Base-by-base conservation (phyloP, 2,888 invertebrate genomes). In the Tinea pellionella region DNA sequence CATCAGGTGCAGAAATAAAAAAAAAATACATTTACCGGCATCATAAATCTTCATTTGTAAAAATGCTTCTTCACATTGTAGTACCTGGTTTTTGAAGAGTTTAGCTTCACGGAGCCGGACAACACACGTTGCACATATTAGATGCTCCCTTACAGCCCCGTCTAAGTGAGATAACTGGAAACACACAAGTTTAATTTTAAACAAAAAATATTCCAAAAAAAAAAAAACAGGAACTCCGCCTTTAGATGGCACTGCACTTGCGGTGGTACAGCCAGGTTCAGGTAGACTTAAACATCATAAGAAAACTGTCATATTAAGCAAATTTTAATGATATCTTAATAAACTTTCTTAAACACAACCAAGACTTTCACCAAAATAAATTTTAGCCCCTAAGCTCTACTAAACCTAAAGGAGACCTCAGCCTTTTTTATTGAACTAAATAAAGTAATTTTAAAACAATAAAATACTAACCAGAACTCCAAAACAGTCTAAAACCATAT, bases 401-500 rank as follows among this genome's bases (percentile, higher is more conserved):
- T n/a, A n/a, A n/a, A n/a, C n/a, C n/a, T n/a, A n/a, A n/a, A n/a
- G n/a, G n/a, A n/a, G n/a, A n/a, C n/a, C n/a, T n/a, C n/a, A n/a
- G n/a, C n/a, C n/a, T n/a, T n/a, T n/a, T n/a, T n/a, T n/a, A n/a
- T n/a, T n/a, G n/a, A n/a, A n/a, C n/a, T n/a, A n/a, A n/a, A n/a
- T n/a, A n/a, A n/a, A n/a, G n/a, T n/a, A n/a, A n/a, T n/a, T n/a
- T n/a, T n/a, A n/a, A n/a, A n/a, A n/a, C n/a, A n/a, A n/a, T n/a
- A n/a, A 15, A 47, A 47, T 57, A 69, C 77, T 71, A 67, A 85
- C 86, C 67, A 85, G 59, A 12, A 87, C 66, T 0, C 86, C 81
- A 62, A 78, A 87, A 62, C 84, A 84, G 61, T 86, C 86, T 75
- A 84, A 72, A 24, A 87, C 69, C 77, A 87, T 85, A 58, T 84